Evolutionary conservation across 2,797 vertebrate species (phyloP).

Genomic region (Hyperoplus immaculatus): DNA sequence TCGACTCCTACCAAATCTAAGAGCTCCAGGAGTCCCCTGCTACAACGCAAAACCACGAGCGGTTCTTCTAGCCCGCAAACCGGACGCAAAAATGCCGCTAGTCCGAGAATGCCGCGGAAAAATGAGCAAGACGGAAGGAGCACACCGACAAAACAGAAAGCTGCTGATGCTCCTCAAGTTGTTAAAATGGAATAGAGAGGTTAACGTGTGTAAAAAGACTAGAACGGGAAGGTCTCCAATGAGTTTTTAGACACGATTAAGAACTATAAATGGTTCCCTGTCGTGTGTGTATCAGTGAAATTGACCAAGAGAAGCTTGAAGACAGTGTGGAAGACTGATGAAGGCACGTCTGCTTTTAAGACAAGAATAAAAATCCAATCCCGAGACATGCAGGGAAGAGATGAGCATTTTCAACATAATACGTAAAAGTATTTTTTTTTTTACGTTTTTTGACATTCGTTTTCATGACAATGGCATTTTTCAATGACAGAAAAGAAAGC

Average conservation of each 20-base stretch:
- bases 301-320: neutral
- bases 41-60: constrained; percentile 85
- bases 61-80: constrained; percentile 92
- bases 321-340: constrained; percentile 2
- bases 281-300: constrained; percentile 3
- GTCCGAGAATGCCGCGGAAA: constrained; percentile 83
- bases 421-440: too few relatives aligned
- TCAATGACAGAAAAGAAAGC: too few relatives aligned
- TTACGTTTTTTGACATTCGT: too few relatives aligned
- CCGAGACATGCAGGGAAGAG: constrained; percentile 17
- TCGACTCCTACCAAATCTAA: constrained; percentile 86
- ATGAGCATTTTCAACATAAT: neutral
- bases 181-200: constrained; percentile 61
- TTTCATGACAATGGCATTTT: too few relatives aligned
- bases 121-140: constrained; percentile 72
- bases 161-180: constrained; percentile 59
- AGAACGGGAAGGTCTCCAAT: constrained; percentile 7
- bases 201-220: neutral
- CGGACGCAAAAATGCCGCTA: constrained; percentile 82
- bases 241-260: constrained; percentile 11
- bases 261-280: constrained; percentile 15
- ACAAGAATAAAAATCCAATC: constrained; percentile 7
- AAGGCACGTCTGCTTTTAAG: neutral
- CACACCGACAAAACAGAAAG: constrained; percentile 63
- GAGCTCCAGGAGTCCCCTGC: constrained; percentile 89